Percentiles rank a stretch among this genome's conserved stretches.
Evolutionary conservation across 1,140 invertebrate genomes (phyloP).

Genomic region (Mizuhopecten yessoensis): DNA sequence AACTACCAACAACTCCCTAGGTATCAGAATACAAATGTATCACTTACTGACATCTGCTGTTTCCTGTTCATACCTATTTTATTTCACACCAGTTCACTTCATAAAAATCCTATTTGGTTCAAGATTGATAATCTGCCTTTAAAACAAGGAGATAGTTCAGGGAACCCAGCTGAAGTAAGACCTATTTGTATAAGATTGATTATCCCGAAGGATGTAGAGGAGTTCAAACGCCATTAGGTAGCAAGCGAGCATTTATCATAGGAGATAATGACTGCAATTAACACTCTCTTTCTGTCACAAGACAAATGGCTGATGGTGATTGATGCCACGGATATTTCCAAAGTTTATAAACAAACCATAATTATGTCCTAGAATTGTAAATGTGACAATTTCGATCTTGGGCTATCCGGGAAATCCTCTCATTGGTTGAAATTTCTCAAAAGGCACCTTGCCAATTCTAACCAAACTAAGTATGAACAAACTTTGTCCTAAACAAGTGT

Average conservation of each 20-base stretch:
- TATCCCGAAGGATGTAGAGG: background rate
- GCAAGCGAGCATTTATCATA: background rate
- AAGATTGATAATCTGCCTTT: background rate
- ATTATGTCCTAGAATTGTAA: constrained; percentile 15
- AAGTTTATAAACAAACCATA: background rate
- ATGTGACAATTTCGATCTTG: background rate
- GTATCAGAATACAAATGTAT: too few species aligned
- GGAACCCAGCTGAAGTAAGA: background rate
- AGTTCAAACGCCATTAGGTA: background rate
- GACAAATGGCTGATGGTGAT: background rate
- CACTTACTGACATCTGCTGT: too few species aligned
- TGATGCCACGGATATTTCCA: background rate
- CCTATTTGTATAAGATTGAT: constrained; percentile 13
- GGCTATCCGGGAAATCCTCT: background rate
- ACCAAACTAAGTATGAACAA: too few species aligned
- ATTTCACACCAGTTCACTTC: background rate
- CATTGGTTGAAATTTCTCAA: too few species aligned
- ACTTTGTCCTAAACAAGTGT: too few species aligned
- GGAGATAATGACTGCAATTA: background rate
- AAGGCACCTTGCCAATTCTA: too few species aligned
- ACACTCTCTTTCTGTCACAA: background rate
- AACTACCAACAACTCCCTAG: too few species aligned
- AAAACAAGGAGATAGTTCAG: background rate
- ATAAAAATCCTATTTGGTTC: background rate
- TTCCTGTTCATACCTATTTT: background rate